These are phyloP conservation scores for Drosophila ananassae DNA, from an alignment of 1,140 invertebrate species.

Conservation along the genomic window DNA sequence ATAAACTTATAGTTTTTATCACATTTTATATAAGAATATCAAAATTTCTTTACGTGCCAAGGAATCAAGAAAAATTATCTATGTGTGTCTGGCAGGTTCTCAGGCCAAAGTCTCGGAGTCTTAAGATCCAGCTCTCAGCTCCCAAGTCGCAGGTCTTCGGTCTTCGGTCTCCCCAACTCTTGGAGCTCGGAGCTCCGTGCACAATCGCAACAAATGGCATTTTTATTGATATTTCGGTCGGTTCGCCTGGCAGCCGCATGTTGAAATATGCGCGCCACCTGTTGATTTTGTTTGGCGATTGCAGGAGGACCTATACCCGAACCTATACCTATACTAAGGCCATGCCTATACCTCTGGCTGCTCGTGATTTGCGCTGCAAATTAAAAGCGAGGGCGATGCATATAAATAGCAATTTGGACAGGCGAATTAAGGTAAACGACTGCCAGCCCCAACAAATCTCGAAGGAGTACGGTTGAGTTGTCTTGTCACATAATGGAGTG, in stretches of 20 bases:
- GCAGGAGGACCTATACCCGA: constrained; percentile 32
- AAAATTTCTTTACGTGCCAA: background rate
- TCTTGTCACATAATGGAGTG: constrained; percentile 64
- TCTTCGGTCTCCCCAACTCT: background rate
- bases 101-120: constrained; percentile 11
- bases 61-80: constrained; percentile 65
- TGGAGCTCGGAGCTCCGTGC: constrained; percentile 46
- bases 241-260: constrained; percentile 68
- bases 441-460: constrained; percentile 47
- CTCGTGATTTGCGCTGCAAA: constrained; percentile 78
- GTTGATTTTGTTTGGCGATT: constrained; percentile 79
- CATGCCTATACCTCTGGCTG: constrained; percentile 9
- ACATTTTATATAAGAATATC: background rate
- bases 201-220: constrained; percentile 80
- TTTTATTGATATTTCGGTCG: constrained; percentile 81
- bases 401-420: constrained; percentile 81
- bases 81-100: constrained; percentile 58
- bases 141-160: constrained; percentile 11
- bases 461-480: constrained; percentile 36
- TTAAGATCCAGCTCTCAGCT: constrained; percentile 12
- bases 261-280: constrained; percentile 81
- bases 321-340: constrained; percentile 1
- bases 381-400: constrained; percentile 80
- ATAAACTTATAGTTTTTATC: too few species aligned
- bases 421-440: constrained; percentile 79